Evolutionary conservation across 2,797 vertebrate genomes (phyloP).

Genomic region (Gadopsis marmoratus): DNA sequence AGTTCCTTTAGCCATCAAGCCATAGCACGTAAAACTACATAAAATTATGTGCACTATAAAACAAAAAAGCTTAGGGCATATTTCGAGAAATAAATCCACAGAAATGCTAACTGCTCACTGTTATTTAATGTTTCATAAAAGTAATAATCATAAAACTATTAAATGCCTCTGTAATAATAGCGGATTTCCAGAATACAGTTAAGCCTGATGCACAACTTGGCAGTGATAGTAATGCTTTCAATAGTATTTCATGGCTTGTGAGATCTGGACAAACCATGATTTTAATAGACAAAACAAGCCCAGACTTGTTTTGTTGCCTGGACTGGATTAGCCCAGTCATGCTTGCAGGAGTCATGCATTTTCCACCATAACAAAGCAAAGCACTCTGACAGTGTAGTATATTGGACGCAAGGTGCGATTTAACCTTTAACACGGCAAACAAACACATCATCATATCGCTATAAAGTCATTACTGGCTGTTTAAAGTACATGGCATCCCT

Average conservation of each 20-base stretch:
- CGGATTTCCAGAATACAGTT: conserved; percentile 40
- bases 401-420: conserved; percentile 43
- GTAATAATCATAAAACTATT: conserved; percentile 22
- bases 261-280: conserved; percentile 48
- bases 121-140: conserved; percentile 33
- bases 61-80: background rate
- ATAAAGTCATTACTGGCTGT: conserved; percentile 52
- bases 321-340: conserved; percentile 57
- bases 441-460: conserved; percentile 68
- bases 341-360: conserved; percentile 51
- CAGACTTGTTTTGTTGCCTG: conserved; percentile 63
- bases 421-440: conserved; percentile 67
- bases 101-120: conserved; percentile 4
- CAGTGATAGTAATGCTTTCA: conserved; percentile 31
- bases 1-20: conserved; percentile 29
- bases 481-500: conserved; percentile 69
- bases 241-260: conserved; percentile 29
- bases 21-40: background rate
- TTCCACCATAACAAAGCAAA: conserved; percentile 63
- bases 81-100: conserved; percentile 12
- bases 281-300: conserved; percentile 69
- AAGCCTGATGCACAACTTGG: conserved; percentile 25
- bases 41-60: background rate
- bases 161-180: conserved; percentile 12
- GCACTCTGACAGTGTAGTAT: conserved; percentile 31